A percentile compares a stretch with the other conserved stretches of the same genome.
These are phyloP conservation scores for Tolypeutes matacus DNA, from an alignment of 2,797 vertebrate genomes.

Conservation along the genomic window DNA sequence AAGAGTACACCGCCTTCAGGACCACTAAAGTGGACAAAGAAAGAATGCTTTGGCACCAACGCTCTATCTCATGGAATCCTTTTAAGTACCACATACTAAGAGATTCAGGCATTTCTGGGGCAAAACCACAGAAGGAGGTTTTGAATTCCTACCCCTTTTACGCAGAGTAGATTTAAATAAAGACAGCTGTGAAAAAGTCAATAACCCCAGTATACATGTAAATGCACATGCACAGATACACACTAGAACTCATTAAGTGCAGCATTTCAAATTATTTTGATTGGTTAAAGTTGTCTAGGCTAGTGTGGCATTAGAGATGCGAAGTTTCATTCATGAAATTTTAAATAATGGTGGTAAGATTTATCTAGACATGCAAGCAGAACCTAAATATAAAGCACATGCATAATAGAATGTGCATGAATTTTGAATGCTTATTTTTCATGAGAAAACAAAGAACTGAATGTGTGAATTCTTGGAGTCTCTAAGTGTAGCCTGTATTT, in stretches of 20 bases:
- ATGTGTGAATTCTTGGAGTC: constrained; percentile 61
- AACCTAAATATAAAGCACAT: constrained; percentile 76
- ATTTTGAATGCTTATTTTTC: constrained; percentile 82
- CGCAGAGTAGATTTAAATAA: neutral
- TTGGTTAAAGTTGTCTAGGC: constrained; percentile 60
- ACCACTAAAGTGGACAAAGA: constrained; percentile 52
- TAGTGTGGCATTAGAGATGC: constrained; percentile 55
- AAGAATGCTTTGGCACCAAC: neutral
- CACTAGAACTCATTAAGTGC: neutral
- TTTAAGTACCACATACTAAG: neutral
- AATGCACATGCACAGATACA: constrained; percentile 4
- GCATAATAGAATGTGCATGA: constrained; percentile 81
- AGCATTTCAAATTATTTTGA: constrained; percentile 54
- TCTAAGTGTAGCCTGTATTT: constrained; percentile 67
- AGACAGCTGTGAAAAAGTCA: neutral
- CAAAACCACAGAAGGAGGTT: neutral
- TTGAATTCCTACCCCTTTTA: neutral
- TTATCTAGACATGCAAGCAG: constrained; percentile 68
- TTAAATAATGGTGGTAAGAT: constrained; percentile 83
- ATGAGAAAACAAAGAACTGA: constrained; percentile 81
- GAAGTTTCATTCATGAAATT: constrained; percentile 79
- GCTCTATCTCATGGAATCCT: neutral
- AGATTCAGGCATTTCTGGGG: neutral
- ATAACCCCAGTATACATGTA: neutral
- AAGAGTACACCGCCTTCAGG: constrained; percentile 50